Percentiles rank a stretch among this genome's conserved stretches.
phyloP scores from a whole-genome alignment of 2,888 invertebrate species.

The Nomada ferruginata region DNA sequence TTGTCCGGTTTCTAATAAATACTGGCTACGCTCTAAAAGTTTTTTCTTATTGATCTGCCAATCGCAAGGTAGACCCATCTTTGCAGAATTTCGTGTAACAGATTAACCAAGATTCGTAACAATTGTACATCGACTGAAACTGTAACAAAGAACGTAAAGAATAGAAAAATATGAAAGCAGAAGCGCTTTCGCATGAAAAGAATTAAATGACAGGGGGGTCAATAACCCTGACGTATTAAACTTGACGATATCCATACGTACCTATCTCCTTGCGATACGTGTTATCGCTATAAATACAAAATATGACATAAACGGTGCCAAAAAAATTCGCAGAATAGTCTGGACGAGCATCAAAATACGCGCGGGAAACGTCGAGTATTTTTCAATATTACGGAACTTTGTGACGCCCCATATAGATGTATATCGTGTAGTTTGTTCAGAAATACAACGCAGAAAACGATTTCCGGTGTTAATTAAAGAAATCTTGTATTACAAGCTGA shows the following conservation, averaged over 20 bases:
- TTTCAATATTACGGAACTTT: constrained; percentile 27
- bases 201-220: not conserved
- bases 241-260: constrained; percentile 39
- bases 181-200: not conserved
- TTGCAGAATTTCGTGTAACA: constrained; percentile 10
- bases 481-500: constrained; percentile 19
- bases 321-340: constrained; percentile 39
- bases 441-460: not conserved
- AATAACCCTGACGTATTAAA: constrained; percentile 30
- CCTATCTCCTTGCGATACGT: constrained; percentile 57
- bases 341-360: constrained; percentile 53
- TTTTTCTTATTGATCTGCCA: constrained; percentile 91
- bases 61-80: constrained; percentile 87
- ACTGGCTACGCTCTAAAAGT: constrained; percentile 90
- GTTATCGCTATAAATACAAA: constrained; percentile 68
- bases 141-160: not conserved
- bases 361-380: constrained; percentile 53
- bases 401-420: constrained; percentile 8
- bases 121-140: not conserved
- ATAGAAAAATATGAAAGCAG: not conserved
- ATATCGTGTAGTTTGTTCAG: not conserved
- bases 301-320: constrained; percentile 62
- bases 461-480: constrained; percentile 13
- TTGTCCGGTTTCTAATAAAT: constrained; percentile 91
- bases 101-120: constrained; percentile 8